Evolutionary conservation across 2,113 vertebrate genomes (phyloP).

Genomic region (Formicarius rufipectus): DNA sequence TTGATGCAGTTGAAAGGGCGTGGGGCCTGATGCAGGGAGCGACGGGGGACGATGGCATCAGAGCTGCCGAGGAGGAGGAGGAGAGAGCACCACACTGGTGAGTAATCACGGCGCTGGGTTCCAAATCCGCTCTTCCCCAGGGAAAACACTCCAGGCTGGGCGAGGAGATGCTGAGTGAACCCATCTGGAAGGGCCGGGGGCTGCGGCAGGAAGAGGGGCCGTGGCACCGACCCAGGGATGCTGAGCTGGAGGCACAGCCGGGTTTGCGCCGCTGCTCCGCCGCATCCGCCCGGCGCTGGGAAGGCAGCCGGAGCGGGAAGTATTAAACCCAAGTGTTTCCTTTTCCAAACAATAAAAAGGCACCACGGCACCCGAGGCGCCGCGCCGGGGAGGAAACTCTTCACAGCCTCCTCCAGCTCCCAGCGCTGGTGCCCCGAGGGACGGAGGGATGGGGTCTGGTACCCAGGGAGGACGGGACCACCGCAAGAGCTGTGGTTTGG

Average conservation of each 20-base stretch:
- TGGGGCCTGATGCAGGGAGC: accelerated
- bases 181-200: background rate
- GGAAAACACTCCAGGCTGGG: background rate
- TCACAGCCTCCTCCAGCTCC: background rate
- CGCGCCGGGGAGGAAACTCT: background rate
- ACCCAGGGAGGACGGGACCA: accelerated
- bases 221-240: background rate
- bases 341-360: conserved; percentile 70
- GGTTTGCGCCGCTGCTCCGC: background rate
- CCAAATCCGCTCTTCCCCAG: background rate
- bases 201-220: background rate
- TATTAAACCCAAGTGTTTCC: conserved; percentile 70
- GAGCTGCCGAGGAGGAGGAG: background rate
- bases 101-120: background rate
- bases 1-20: accelerated
- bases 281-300: background rate
- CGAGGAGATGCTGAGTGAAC: background rate
- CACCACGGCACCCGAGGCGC: background rate
- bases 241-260: background rate
- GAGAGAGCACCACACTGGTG: background rate
- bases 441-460: accelerated
- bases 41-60: accelerated
- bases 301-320: conserved; percentile 37
- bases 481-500: accelerated
- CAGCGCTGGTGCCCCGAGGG: background rate